phyloP scores from a whole-genome alignment of 2,797 vertebrate species.

The Choloepus didactylus region DNA sequence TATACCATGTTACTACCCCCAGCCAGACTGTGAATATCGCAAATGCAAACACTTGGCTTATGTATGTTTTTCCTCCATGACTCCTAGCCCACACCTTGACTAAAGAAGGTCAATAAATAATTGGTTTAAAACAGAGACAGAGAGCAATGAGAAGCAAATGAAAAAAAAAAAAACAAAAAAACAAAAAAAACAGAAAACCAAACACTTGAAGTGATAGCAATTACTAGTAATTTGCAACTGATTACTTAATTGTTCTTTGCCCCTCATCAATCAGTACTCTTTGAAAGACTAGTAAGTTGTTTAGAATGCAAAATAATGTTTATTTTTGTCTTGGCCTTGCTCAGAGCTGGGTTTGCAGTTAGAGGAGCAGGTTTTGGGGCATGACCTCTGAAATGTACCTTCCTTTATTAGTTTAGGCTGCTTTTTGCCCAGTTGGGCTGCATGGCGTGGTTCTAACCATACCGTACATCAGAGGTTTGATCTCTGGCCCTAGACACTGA shows the following conservation, averaged over 20 bases:
- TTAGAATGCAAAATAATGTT: constrained; percentile 68
- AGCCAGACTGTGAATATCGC: background rate
- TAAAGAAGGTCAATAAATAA: constrained; percentile 45
- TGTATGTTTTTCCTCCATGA: background rate
- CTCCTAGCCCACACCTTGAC: background rate
- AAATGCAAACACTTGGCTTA: constrained; percentile 5
- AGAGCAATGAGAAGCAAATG: background rate
- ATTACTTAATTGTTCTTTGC: constrained; percentile 36
- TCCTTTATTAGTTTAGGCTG: background rate
- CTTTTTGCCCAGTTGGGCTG: background rate
- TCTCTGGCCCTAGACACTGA: background rate
- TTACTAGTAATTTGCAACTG: constrained; percentile 67
- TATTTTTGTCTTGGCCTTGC: constrained; percentile 37
- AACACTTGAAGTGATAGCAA: constrained; percentile 24
- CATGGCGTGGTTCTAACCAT: background rate
- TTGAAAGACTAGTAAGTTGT: constrained; percentile 22
- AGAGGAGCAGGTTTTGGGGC: background rate
- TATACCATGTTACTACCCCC: background rate
- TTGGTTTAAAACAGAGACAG: constrained; percentile 33
- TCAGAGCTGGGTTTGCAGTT: background rate
- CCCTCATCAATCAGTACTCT: constrained; percentile 17
- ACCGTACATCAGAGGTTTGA: background rate
- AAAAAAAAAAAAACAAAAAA: background rate
- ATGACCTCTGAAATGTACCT: background rate
- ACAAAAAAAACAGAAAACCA: too few relatives aligned